These are phyloP conservation scores for Cerceris rybyensis DNA, from an alignment of 2,888 invertebrate species.

Conservation along the genomic window DNA sequence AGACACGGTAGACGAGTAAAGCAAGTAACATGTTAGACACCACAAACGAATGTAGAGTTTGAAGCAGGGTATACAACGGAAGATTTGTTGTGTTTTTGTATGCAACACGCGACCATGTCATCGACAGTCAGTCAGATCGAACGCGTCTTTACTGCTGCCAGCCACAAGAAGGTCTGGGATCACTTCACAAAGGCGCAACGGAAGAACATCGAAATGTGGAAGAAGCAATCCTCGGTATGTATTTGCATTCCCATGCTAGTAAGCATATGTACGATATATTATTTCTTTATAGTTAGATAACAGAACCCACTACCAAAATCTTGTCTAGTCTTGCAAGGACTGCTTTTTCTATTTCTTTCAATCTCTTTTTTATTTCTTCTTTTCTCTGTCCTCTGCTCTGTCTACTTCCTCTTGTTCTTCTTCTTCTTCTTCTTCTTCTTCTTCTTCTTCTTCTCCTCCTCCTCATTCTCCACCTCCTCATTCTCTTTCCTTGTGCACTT, in stretches of 20 bases:
- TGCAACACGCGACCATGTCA: constrained; percentile 81
- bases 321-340: too few species aligned
- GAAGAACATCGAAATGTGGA: constrained; percentile 99
- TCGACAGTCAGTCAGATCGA: constrained; percentile 98
- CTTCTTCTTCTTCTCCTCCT: neutral
- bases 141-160: constrained; percentile 97
- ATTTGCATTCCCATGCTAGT: constrained; percentile 68
- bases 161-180: constrained; percentile 99
- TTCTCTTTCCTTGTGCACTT: too few species aligned
- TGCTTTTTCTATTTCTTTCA: too few species aligned
- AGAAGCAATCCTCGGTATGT: constrained; percentile 96
- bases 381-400: too few species aligned
- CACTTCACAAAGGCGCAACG: constrained; percentile 99
- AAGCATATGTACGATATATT: constrained; percentile 48
- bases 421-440: too few species aligned
- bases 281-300: constrained; percentile 32
- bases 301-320: too few species aligned
- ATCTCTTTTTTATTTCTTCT: too few species aligned
- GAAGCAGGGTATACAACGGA: constrained; percentile 77
- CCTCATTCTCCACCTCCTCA: neutral
- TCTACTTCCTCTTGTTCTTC: too few species aligned
- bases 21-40: constrained; percentile 52
- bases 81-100: constrained; percentile 82
- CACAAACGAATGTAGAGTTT: constrained; percentile 66
- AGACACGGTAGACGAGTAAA: constrained; percentile 52